These are phyloP conservation scores for Emmelina monodactyla DNA, from an alignment of 2,888 invertebrate species.

Conservation along the genomic window DNA sequence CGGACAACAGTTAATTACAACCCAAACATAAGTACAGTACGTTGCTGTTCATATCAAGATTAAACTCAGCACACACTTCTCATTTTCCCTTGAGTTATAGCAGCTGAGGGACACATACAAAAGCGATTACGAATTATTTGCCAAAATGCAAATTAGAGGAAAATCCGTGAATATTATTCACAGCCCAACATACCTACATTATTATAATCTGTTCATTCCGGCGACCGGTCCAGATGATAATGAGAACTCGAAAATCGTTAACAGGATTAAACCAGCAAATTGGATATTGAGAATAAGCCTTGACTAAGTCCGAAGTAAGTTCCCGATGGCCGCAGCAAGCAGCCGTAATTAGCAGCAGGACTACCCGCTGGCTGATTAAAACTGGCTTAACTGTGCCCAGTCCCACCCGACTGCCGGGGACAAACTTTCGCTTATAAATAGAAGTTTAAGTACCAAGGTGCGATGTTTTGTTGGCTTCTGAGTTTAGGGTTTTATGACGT, in stretches of 20 bases:
- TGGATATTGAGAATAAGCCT: conserved; percentile 54
- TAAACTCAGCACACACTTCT: no score
- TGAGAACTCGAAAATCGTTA: conserved; percentile 43
- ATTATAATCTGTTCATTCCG: conserved; percentile 10
- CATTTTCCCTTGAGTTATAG: no score
- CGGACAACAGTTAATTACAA: no score
- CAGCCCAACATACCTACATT: no score
- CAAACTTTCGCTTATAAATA: not conserved
- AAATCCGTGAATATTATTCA: no score
- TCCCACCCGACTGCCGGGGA: not conserved
- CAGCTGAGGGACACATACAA: no score
- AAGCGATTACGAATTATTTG: no score
- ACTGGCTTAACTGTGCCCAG: conserved; percentile 42
- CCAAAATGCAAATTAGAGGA: no score
- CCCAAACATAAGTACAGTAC: no score
- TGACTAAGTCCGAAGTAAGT: conserved; percentile 44
- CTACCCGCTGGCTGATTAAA: conserved; percentile 49
- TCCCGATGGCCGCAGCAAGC: conserved; percentile 48
- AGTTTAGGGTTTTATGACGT: conserved; percentile 1
- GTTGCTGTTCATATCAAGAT: no score
- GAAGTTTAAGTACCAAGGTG: not conserved
- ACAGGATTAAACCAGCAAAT: conserved; percentile 52
- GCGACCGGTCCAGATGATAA: conserved; percentile 25
- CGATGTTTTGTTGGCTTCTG: conserved; percentile 1
- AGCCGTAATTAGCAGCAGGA: conserved; percentile 54